Evolutionary conservation across 2,797 vertebrate genomes (phyloP).

Genomic region (Galagoides demidoff): DNA sequence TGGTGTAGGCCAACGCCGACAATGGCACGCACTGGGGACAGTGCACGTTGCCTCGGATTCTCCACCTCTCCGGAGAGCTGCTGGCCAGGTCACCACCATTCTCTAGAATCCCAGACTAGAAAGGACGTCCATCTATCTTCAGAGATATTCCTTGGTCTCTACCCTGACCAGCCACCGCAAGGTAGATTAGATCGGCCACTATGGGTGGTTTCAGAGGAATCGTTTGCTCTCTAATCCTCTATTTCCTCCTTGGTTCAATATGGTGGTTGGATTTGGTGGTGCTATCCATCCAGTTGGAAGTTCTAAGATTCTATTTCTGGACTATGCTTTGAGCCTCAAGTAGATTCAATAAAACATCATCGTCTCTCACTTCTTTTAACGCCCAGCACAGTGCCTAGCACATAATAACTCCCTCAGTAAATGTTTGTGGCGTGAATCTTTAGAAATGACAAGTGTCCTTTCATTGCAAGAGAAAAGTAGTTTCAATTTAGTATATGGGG

Average conservation of each 20-base stretch:
- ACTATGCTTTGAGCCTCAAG: neutral
- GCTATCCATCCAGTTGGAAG: neutral
- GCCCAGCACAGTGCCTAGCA: neutral
- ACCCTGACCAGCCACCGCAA: neutral
- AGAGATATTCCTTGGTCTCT: neutral
- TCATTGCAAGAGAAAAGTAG: neutral
- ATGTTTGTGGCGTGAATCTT: conserved; percentile 2
- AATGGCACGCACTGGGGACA: rapidly evolving
- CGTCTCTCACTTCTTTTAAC: neutral
- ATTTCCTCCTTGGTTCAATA: neutral
- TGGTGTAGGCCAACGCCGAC: neutral
- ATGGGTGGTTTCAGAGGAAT: neutral
- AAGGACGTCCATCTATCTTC: neutral
- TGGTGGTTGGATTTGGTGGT: neutral
- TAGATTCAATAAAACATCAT: neutral
- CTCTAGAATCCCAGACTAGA: neutral
- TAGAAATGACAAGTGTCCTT: neutral
- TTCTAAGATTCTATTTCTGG: neutral
- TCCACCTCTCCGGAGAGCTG: neutral
- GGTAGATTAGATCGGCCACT: neutral
- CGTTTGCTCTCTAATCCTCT: neutral
- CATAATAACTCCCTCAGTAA: neutral
- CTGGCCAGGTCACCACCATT: neutral
- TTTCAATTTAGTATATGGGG: neutral
- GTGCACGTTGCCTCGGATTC: neutral